Conservation (phyloP, 1,140 invertebrate genomes). For the Drosophila tsacasi region DNA sequence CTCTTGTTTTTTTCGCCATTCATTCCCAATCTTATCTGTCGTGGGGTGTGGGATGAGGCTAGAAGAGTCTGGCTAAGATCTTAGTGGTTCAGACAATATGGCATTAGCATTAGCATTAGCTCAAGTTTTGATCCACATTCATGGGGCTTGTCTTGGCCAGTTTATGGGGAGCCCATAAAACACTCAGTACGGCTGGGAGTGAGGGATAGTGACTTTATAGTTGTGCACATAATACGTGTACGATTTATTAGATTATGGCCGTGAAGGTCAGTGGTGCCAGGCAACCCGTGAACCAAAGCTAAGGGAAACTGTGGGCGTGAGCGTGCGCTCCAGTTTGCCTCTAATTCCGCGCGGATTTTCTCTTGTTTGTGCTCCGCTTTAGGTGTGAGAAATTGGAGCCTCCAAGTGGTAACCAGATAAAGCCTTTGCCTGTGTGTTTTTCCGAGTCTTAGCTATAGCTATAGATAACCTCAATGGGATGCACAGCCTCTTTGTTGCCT, state of each 20-base stretch:
- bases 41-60: neutral
- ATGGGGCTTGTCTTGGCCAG: constrained; percentile 54
- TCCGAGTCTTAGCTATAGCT: constrained; percentile 36
- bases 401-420: constrained; percentile 74
- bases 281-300: constrained; percentile 19
- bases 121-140: constrained; percentile 56
- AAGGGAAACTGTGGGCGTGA: constrained; percentile 3
- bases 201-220: constrained; percentile 64
- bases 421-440: constrained; percentile 14
- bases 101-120: constrained; percentile 42
- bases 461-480: constrained; percentile 27
- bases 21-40: constrained; percentile 43
- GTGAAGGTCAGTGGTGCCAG: constrained; percentile 68
- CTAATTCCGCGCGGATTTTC: constrained; percentile 52
- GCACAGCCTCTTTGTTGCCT: constrained; percentile 22
- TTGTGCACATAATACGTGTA: constrained; percentile 71
- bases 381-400: constrained; percentile 75
- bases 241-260: constrained; percentile 81
- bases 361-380: constrained; percentile 33
- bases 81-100: constrained; percentile 40
- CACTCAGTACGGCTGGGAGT: constrained; percentile 54
- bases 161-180: constrained; percentile 64
- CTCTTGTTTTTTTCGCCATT: constrained; percentile 31
- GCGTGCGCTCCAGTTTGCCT: constrained; percentile 49
- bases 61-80: constrained; percentile 24